These are phyloP conservation scores for Alloplasta piceator DNA, from an alignment of 2,888 invertebrate species.

Conservation along the genomic window DNA sequence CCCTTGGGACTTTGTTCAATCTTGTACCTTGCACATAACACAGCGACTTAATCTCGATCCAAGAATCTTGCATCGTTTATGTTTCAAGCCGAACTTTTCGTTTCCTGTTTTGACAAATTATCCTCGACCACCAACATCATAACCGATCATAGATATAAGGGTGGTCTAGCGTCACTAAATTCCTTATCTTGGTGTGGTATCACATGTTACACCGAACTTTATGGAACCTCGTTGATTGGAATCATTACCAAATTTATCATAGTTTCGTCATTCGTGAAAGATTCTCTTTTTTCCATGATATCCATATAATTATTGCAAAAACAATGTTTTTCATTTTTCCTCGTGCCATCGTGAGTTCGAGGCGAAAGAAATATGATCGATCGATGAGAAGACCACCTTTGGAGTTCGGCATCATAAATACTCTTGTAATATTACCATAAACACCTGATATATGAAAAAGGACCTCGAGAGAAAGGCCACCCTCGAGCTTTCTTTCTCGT, in stretches of 20 bases:
- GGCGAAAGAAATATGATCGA: slow-evolving; percentile 72
- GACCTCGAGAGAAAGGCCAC: slow-evolving; percentile 61
- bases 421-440: slow-evolving; percentile 77
- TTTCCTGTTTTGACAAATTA: slow-evolving; percentile 74
- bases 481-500: slow-evolving; percentile 61
- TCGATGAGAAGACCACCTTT: slow-evolving; percentile 70
- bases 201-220: slow-evolving; percentile 53
- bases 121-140: slow-evolving; percentile 59
- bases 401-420: slow-evolving; percentile 64
- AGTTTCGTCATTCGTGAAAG: not conserved
- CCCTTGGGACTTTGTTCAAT: not conserved
- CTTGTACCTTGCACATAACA: no score
- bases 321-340: not conserved
- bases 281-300: slow-evolving; percentile 12
- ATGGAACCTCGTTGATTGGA: slow-evolving; percentile 12
- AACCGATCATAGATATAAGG: slow-evolving; percentile 67
- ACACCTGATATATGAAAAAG: slow-evolving; percentile 68
- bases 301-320: slow-evolving; percentile 13
- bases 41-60: no score
- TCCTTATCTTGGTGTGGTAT: slow-evolving; percentile 71
- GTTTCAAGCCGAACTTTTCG: slow-evolving; percentile 1
- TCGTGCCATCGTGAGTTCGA: slow-evolving; percentile 15
- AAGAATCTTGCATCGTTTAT: not conserved
- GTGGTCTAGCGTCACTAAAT: slow-evolving; percentile 73
- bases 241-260: not conserved